phyloP scores from a whole-genome alignment of 1,140 invertebrate genomes.

The Ruditapes philippinarum region DNA sequence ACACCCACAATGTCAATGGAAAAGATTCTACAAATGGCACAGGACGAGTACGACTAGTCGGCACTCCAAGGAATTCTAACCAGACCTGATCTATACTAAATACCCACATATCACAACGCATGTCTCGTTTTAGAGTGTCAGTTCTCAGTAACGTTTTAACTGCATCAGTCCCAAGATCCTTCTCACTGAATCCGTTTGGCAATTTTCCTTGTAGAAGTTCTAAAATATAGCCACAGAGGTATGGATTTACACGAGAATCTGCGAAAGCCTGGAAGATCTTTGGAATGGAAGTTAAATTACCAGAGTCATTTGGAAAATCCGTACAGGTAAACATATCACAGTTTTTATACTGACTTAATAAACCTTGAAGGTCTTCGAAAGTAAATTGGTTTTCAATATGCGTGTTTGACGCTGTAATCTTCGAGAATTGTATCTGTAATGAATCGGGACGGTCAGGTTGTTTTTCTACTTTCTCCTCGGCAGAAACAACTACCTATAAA shows the following conservation, averaged over 20 bases:
- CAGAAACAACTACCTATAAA: slow-evolving; percentile 86
- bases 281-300: slow-evolving; percentile 91
- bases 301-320: slow-evolving; percentile 91
- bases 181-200: slow-evolving; percentile 49
- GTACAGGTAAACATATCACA: slow-evolving; percentile 91
- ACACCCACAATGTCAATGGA: slow-evolving; percentile 93
- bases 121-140: slow-evolving; percentile 87
- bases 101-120: slow-evolving; percentile 94
- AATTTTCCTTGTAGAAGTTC: slow-evolving; percentile 51
- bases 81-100: slow-evolving; percentile 95
- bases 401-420: slow-evolving; percentile 93
- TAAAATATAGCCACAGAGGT: slow-evolving; percentile 70
- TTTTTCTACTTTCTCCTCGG: slow-evolving; percentile 90
- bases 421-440: slow-evolving; percentile 93
- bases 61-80: slow-evolving; percentile 96
- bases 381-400: slow-evolving; percentile 90
- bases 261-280: slow-evolving; percentile 87
- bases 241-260: slow-evolving; percentile 72
- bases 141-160: slow-evolving; percentile 91
- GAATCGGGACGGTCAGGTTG: slow-evolving; percentile 93
- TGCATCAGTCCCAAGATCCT: slow-evolving; percentile 57
- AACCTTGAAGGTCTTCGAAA: slow-evolving; percentile 91
- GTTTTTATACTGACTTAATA: slow-evolving; percentile 91
- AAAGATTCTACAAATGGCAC: slow-evolving; percentile 96
- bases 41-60: slow-evolving; percentile 89